Evolutionary conservation across 2,888 invertebrate genomes (phyloP), one percentile per base, ranked within the genome.

Genomic region (Caenorhabditis uteleia): DNA sequence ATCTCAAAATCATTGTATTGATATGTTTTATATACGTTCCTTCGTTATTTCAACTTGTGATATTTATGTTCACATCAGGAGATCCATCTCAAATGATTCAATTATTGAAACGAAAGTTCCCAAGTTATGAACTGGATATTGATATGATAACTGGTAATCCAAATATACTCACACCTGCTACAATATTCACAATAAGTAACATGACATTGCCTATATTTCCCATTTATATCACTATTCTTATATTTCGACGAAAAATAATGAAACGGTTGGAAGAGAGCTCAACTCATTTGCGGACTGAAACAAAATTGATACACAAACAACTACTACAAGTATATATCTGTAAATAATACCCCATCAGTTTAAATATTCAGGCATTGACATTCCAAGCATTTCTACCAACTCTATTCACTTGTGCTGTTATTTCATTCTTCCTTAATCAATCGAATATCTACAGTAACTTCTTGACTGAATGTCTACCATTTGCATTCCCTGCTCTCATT

Each of bases 311-410:
- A 14, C 60, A 61, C 29, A 49, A 45, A 34, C 60, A 61, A 50
- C 44, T 61, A 20, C 39, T 61, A 21, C 54, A 46, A 42, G 60
- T 34, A 34, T n/a, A n/a, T n/a, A n/a, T n/a, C n/a, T n/a, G n/a
- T n/a, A n/a, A n/a, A n/a, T n/a, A n/a, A n/a, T n/a, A n/a, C n/a
- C n/a, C n/a, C n/a, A n/a, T n/a, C n/a, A n/a, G n/a, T n/a, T n/a
- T n/a, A n/a, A n/a, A n/a, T n/a, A n/a, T n/a, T n/a, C n/a, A n/a
- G n/a, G n/a, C 60, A 5, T 25, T 60, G 4, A 54, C 60, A 6
- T 45, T 46, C 10, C 60, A 60, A 40, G 60, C 60, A 16, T 54
- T 48, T 38, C 49, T 60, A 8, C 60, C 60, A 7, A 26, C 34
- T 25, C 14, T 60, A 10, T 60, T 60, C 33, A 38, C 34, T 18